Conservation (phyloP, 1,140 invertebrate genomes). For the Aphaenogaster ashmeadi region DNA sequence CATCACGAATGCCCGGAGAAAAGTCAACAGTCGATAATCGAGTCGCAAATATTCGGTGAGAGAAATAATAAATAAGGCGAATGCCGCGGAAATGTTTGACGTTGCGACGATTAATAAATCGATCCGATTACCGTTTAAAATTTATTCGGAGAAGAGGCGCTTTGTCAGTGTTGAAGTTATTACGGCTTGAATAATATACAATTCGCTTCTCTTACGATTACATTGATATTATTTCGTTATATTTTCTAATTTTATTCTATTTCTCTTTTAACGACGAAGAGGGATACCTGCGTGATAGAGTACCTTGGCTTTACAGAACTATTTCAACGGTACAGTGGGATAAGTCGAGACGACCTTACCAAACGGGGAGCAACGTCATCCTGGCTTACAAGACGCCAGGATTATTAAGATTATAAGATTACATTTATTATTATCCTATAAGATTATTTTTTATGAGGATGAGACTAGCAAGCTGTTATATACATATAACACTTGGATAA, state of each 20-base stretch:
- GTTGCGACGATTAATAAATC: constrained; percentile 39
- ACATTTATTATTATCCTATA: too few species aligned
- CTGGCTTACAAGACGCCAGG: not conserved
- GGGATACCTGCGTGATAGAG: not conserved
- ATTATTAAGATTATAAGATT: not conserved
- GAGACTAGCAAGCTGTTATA: too few species aligned
- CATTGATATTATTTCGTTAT: not conserved
- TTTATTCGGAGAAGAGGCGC: not conserved
- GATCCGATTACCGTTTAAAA: constrained; percentile 20
- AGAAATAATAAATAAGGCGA: constrained; percentile 44
- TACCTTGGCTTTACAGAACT: not conserved
- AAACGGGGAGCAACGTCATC: not conserved
- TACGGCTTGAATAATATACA: constrained; percentile 10
- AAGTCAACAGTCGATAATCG: constrained; percentile 58
- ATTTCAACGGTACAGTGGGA: not conserved
- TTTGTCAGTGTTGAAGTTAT: not conserved
- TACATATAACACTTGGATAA: not conserved
- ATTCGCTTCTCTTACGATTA: not conserved
- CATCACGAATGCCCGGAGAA: constrained; percentile 34
- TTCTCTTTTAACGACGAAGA: not conserved
- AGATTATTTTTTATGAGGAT: not conserved
- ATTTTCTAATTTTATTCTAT: constrained; percentile 7
- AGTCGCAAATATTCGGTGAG: constrained; percentile 50
- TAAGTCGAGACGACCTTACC: not conserved
- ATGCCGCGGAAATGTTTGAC: constrained; percentile 5